These are phyloP conservation scores for Misgurnus mizolepis DNA, from an alignment of 2,113 vertebrate species.

Conservation along the genomic window DNA sequence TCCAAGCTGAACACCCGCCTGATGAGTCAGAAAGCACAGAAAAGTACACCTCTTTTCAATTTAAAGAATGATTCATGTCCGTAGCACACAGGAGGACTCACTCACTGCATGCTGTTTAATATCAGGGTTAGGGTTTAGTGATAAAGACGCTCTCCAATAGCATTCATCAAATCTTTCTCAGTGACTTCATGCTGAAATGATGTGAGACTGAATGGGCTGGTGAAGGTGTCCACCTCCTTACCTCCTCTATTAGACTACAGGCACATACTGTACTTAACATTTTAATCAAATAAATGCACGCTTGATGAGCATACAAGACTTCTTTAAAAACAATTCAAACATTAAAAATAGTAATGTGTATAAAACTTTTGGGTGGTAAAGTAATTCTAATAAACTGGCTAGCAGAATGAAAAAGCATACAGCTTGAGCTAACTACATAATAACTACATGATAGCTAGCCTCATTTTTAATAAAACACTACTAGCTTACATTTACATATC, in stretches of 20 bases:
- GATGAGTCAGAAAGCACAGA: background rate
- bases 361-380: too few species aligned
- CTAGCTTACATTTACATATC: too few species aligned
- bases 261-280: background rate
- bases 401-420: too few species aligned
- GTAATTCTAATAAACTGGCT: too few species aligned
- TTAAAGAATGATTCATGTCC: background rate
- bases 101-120: background rate
- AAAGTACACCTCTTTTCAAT: background rate
- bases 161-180: background rate
- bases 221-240: background rate
- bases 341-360: too few species aligned
- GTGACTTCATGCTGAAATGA: slow-evolving; percentile 19
- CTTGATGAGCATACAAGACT: too few species aligned
- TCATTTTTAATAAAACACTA: too few species aligned
- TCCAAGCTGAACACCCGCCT: too few species aligned
- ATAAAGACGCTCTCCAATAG: background rate
- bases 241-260: background rate
- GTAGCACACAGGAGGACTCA: background rate
- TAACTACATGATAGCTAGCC: too few species aligned
- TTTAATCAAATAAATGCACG: too few species aligned
- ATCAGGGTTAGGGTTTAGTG: background rate
- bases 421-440: too few species aligned
- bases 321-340: too few species aligned
- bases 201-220: background rate